Evolutionary conservation across 2,797 vertebrate genomes (phyloP), one percentile per base, ranked within the genome.

Genomic region (Danio kyathit): DNA sequence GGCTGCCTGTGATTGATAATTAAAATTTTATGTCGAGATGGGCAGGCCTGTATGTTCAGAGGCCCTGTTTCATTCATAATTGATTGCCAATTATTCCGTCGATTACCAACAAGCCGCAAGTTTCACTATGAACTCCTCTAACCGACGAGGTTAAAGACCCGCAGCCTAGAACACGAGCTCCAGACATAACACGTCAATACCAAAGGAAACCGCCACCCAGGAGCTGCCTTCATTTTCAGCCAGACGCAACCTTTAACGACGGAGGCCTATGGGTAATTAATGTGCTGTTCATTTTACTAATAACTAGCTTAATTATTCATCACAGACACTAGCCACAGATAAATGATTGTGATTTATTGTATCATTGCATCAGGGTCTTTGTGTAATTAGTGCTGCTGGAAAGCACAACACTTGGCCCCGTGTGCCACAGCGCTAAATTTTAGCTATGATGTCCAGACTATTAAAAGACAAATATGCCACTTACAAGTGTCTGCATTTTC

Each of bases 51-150:
- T 49, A 69, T 81, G 78, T 79, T 79, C 64, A 69, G 74, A 79
- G 65, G 74, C 79, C 64, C 71, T 9, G 65, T 85, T 83, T 83
- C 83, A 86, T 86, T 86, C 72, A 86, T 86, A 84, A 86, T 85
- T 85, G 83, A 86, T 81, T 81, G 81, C 41, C 80, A 84, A 83
- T 84, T 83, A 83, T 81, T 76, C 82, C 43, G 69, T 64, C 74
- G 71, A 82, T 85, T 84, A 86, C 82, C 67, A 77, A 74, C 78
- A 72, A 40, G 56, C 82, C 49, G 6, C 72, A 29, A 43, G 60
- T 75, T 80, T 57, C 81, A 49, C 56, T 43, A 60, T 21, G 46
- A 61, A 76, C 72, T 74, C 41, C 80, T 82, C 44, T 43, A 57
- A 83, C 76, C 19, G 9, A 73, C 38, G 57, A 79, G 49, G 44